Evolutionary conservation across 2,797 vertebrate species (phyloP).

Genomic region (Dryobates pubescens): DNA sequence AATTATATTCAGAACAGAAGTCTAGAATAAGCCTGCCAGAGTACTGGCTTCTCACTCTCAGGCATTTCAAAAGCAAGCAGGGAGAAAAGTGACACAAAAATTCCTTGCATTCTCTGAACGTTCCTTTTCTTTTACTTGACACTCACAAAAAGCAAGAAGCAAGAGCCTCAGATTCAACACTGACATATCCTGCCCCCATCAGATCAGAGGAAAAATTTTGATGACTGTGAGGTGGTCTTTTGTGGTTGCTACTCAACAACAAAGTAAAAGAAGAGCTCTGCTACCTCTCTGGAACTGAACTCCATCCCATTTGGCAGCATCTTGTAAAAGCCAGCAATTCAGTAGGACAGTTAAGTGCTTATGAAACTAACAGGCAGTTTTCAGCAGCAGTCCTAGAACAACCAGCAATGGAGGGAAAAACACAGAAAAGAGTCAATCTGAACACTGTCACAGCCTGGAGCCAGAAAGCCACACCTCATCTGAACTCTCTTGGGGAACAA

Average conservation of each 20-base stretch:
- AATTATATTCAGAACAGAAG: not conserved
- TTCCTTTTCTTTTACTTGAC: not conserved
- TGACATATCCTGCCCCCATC: not conserved
- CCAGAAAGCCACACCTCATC: not conserved
- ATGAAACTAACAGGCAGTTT: conserved; percentile 5
- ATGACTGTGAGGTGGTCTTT: not conserved
- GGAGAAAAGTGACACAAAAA: not conserved
- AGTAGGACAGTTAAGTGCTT: not conserved
- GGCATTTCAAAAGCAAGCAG: not conserved
- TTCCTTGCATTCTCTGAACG: conserved; percentile 2
- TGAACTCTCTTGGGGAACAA: not conserved
- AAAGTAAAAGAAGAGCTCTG: not conserved
- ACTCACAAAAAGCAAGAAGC: not conserved
- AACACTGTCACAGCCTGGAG: not conserved
- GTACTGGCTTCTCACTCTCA: not conserved
- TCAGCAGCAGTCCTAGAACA: not conserved
- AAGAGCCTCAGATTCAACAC: not conserved
- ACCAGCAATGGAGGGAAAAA: not conserved
- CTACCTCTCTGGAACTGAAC: not conserved
- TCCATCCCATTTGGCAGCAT: accelerated
- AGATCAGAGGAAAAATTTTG: not conserved
- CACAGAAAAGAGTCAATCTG: not conserved
- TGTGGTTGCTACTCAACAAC: not conserved
- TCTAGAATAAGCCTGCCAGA: not conserved
- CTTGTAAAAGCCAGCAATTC: conserved; percentile 15